phyloP scores from a whole-genome alignment of 1,140 invertebrate species.

The Drosophila pallidifrons region DNA sequence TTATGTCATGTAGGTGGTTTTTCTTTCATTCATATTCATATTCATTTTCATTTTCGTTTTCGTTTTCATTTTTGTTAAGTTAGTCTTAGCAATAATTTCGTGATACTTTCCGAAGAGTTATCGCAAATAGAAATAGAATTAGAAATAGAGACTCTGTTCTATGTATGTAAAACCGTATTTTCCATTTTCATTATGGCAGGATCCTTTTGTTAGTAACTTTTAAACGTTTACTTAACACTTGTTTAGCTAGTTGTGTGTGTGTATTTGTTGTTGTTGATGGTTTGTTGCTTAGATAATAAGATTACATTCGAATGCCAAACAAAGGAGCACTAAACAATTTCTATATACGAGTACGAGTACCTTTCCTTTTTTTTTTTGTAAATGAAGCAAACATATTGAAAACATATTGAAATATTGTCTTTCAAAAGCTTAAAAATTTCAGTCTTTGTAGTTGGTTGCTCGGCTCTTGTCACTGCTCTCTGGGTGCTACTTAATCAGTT shows the following conservation, averaged over 20 bases:
- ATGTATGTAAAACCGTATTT: slow-evolving; percentile 79
- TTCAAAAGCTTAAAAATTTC: slow-evolving; percentile 85
- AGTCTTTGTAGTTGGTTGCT: slow-evolving; percentile 84
- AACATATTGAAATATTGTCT: slow-evolving; percentile 84
- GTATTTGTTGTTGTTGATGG: slow-evolving; percentile 12
- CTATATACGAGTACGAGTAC: slow-evolving; percentile 39
- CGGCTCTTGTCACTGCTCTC: slow-evolving; percentile 49
- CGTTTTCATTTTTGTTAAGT: slow-evolving; percentile 14
- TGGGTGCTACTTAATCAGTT: slow-evolving; percentile 38
- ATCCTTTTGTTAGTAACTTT: slow-evolving; percentile 84
- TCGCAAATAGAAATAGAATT: slow-evolving; percentile 42
- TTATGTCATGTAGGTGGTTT: slow-evolving; percentile 32
- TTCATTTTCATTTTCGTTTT: slow-evolving; percentile 7
- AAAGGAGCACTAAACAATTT: slow-evolving; percentile 48
- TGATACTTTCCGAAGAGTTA: slow-evolving; percentile 23
- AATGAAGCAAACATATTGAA: slow-evolving; percentile 71
- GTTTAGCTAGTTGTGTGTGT: slow-evolving; percentile 20
- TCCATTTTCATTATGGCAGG: slow-evolving; percentile 78
- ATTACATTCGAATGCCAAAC: slow-evolving; percentile 35
- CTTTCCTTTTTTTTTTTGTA: slow-evolving; percentile 47
- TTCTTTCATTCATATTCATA: slow-evolving; percentile 15
- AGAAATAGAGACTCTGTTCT: slow-evolving; percentile 70
- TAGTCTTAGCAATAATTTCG: slow-evolving; percentile 48
- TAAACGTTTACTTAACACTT: slow-evolving; percentile 69
- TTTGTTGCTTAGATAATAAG: slow-evolving; percentile 24